Evolutionary conservation across 2,113 vertebrate species (phyloP).

Genomic region (Grantiella picta): DNA sequence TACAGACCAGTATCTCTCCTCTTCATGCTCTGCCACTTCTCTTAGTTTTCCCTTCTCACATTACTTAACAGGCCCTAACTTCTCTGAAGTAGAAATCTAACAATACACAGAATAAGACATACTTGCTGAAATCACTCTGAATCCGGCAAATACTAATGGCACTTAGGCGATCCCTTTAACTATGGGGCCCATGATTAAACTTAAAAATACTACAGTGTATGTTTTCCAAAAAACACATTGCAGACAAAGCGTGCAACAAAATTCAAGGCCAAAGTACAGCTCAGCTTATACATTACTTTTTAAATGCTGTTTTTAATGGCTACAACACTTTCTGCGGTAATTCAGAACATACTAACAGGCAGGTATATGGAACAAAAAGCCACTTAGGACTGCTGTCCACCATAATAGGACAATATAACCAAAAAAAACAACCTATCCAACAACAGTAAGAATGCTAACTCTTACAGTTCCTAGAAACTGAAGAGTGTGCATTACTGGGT

Average conservation of each 20-base stretch:
- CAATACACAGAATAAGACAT: not conserved
- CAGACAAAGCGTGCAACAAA: not conserved
- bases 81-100: not conserved
- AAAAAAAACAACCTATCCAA: not conserved
- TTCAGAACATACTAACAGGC: too few relatives aligned
- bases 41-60: not conserved
- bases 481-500: not conserved
- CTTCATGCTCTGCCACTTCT: not conserved
- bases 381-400: not conserved
- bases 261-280: not conserved
- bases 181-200: not conserved
- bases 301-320: not conserved
- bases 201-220: not conserved
- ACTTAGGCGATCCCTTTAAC: not conserved
- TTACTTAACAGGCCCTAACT: not conserved
- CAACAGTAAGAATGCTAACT: not conserved
- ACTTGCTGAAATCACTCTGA: not conserved
- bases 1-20: not conserved
- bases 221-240: not conserved
- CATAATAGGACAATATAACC: accelerated
- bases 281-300: not conserved
- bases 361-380: not conserved
- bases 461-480: not conserved
- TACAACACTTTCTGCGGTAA: not conserved
- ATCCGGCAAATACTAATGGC: not conserved